Evolutionary conservation across 2,888 invertebrate genomes (phyloP).

Genomic region (Agrochola circellaris): DNA sequence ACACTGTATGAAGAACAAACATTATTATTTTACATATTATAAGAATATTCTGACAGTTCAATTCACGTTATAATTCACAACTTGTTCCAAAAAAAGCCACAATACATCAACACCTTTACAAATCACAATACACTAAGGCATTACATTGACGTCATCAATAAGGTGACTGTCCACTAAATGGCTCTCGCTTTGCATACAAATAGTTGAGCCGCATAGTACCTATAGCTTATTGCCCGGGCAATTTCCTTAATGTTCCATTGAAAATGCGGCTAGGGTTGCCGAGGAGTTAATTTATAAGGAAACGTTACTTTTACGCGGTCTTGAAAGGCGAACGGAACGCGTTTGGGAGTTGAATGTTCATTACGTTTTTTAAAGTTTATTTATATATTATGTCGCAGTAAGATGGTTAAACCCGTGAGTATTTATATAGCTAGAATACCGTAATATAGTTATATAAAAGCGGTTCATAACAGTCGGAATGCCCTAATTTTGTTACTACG

Average conservation of each 20-base stretch:
- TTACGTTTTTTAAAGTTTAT: background rate
- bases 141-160: slow-evolving; percentile 55
- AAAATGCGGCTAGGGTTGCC: slow-evolving; percentile 41
- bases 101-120: slow-evolving; percentile 8
- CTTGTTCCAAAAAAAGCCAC: background rate
- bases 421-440: no score
- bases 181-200: slow-evolving; percentile 58
- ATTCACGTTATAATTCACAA: background rate
- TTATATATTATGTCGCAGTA: no score
- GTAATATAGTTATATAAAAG: no score
- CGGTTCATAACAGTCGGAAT: no score
- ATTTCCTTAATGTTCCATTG: slow-evolving; percentile 67
- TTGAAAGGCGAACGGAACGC: background rate
- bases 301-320: slow-evolving; percentile 28
- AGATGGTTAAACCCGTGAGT: no score
- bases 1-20: no score
- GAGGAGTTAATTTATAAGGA: slow-evolving; percentile 43
- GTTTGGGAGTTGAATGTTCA: background rate
- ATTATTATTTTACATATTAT: no score
- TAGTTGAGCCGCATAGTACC: slow-evolving; percentile 40
- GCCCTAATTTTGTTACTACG: no score
- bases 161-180: slow-evolving; percentile 31
- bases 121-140: slow-evolving; percentile 40
- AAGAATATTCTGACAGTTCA: background rate
- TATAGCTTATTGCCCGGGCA: slow-evolving; percentile 49